Percentiles rank a stretch among this genome's conserved stretches.
Evolutionary conservation across 1,140 invertebrate genomes (phyloP).

Genomic region (Brachionus paranguensis): DNA sequence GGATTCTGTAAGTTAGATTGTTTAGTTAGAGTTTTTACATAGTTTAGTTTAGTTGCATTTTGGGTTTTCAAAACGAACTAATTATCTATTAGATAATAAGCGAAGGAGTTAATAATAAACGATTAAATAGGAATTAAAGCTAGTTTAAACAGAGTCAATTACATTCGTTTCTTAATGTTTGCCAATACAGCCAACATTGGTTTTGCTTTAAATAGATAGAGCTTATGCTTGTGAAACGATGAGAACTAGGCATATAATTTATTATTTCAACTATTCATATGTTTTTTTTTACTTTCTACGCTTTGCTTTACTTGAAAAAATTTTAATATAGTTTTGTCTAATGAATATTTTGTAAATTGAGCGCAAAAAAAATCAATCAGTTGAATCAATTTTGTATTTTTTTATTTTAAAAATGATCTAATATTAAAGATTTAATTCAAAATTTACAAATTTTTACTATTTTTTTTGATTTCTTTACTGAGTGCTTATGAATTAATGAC

Average conservation of each 20-base stretch:
- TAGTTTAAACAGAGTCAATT: neutral
- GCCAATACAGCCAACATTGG: neutral
- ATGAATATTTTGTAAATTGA: neutral
- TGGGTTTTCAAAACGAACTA: neutral
- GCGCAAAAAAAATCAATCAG: neutral
- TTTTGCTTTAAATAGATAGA: neutral
- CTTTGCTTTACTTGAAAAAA: neutral
- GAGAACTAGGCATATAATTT: neutral
- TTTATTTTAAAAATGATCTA: too few species aligned
- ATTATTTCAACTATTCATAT: neutral
- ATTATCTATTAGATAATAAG: constrained; percentile 21
- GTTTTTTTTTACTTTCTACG: neutral
- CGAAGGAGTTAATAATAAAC: constrained; percentile 14
- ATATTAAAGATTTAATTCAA: too few species aligned
- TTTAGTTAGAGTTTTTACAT: neutral
- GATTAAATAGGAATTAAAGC: constrained; percentile 14
- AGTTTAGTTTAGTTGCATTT: neutral
- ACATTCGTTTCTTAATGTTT: neutral
- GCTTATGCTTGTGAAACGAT: neutral
- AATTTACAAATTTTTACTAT: too few species aligned
- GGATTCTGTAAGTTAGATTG: neutral
- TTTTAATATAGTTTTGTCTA: neutral
- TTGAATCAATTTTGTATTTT: neutral
- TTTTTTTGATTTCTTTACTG: too few species aligned
- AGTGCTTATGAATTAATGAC: too few species aligned